These are phyloP conservation scores for Symphodus melops DNA, from an alignment of 2,113 vertebrate genomes.

Conservation along the genomic window DNA sequence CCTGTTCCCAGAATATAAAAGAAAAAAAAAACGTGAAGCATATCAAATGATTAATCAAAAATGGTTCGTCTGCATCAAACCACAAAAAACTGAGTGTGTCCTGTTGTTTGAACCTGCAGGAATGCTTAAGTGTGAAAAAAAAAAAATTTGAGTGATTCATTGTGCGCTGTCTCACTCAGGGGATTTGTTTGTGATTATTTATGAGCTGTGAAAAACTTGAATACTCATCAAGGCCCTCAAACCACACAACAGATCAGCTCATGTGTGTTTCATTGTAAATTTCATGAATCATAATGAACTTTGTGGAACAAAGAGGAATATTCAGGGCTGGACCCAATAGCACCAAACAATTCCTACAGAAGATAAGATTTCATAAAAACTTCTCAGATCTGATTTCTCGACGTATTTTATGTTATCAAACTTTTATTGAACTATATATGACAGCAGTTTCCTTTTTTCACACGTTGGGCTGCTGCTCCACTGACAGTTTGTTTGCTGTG, in stretches of 20 bases:
- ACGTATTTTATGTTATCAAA: background rate
- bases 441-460: slow-evolving; percentile 9
- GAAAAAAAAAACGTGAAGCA: no score
- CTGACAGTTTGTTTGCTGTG: slow-evolving; percentile 44
- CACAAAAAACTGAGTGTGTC: background rate
- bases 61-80: background rate
- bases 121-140: background rate
- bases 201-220: background rate
- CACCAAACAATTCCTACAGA: no score
- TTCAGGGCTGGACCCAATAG: background rate
- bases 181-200: background rate
- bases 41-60: no score
- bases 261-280: background rate
- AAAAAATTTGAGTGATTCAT: background rate
- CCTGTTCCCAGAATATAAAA: background rate
- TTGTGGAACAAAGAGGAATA: background rate
- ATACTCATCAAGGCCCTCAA: background rate
- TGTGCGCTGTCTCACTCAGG: background rate
- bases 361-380: no score
- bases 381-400: background rate
- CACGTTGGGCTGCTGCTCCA: background rate
- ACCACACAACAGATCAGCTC: background rate
- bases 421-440: background rate
- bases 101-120: background rate
- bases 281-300: slow-evolving; percentile 14